A percentile compares a stretch with the other conserved stretches of the same genome.
Evolutionary conservation across 1,140 invertebrate genomes (phyloP).

Genomic region (Aplysia californica): DNA sequence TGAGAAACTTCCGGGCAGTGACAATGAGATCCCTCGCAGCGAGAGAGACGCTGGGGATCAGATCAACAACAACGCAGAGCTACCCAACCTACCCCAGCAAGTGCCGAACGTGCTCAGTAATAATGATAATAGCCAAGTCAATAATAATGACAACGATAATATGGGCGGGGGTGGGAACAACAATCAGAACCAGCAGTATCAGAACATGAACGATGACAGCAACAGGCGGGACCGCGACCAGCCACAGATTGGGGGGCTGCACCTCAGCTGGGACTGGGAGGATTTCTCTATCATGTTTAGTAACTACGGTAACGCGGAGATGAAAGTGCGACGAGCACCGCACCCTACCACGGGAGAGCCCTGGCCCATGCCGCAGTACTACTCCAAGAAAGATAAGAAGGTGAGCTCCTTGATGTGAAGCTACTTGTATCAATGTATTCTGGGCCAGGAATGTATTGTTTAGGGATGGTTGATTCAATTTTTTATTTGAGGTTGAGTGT

Average conservation of each 20-base stretch:
- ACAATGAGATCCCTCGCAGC: no score
- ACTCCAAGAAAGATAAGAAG: constrained; percentile 52
- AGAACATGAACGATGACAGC: no score
- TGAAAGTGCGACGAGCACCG: constrained; percentile 55
- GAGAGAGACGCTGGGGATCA: no score
- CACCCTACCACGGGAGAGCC: constrained; percentile 59
- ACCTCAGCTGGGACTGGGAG: constrained; percentile 59
- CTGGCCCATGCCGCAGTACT: constrained; percentile 65
- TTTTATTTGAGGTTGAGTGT: no score
- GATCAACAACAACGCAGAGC: background rate
- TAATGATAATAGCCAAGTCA: background rate
- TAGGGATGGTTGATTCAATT: no score
- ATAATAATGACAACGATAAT: background rate
- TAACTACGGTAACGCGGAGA: constrained; percentile 57
- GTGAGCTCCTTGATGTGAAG: no score
- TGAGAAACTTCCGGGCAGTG: no score
- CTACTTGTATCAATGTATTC: no score
- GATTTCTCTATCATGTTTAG: constrained; percentile 60
- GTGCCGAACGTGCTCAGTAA: background rate
- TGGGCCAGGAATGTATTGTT: no score
- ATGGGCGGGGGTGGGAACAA: background rate
- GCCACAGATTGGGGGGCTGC: constrained; percentile 36
- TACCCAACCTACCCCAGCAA: background rate
- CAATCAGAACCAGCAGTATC: background rate
- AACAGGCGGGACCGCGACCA: constrained; percentile 11